These are phyloP conservation scores for Drosophila biarmipes DNA, from an alignment of 1,140 invertebrate species.

Conservation along the genomic window DNA sequence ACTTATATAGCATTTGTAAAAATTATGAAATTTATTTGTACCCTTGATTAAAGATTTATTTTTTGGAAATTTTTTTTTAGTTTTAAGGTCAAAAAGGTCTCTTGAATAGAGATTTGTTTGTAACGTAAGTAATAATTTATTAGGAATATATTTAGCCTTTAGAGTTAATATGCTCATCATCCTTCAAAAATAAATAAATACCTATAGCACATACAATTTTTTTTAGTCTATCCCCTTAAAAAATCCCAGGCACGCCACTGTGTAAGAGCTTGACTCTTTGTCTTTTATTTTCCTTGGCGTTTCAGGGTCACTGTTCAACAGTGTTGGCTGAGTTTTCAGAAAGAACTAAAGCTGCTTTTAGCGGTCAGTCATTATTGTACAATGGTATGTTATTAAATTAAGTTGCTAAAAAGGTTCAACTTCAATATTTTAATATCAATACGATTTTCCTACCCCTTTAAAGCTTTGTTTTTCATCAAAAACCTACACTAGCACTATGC, in stretches of 20 bases:
- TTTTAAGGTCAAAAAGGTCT: no score
- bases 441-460: no score
- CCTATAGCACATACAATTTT: not conserved
- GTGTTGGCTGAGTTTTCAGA: not conserved
- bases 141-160: no score
- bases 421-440: no score
- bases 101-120: no score
- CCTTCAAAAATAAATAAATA: not conserved
- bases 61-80: no score
- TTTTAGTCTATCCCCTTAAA: not conserved
- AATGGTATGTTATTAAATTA: not conserved
- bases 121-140: no score
- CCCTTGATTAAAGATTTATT: no score
- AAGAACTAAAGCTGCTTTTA: not conserved
- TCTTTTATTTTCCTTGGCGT: slow-evolving; percentile 18
- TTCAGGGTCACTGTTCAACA: slow-evolving; percentile 46
- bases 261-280: slow-evolving; percentile 3
- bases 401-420: no score
- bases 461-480: not conserved
- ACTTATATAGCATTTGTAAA: no score
- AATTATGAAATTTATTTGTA: no score
- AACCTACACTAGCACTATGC: slow-evolving; percentile 65
- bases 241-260: slow-evolving; percentile 1
- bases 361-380: not conserved
- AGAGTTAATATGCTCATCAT: no score